Conservation (phyloP, 2,797 vertebrate genomes). For the Enteromius anoplus region DNA sequence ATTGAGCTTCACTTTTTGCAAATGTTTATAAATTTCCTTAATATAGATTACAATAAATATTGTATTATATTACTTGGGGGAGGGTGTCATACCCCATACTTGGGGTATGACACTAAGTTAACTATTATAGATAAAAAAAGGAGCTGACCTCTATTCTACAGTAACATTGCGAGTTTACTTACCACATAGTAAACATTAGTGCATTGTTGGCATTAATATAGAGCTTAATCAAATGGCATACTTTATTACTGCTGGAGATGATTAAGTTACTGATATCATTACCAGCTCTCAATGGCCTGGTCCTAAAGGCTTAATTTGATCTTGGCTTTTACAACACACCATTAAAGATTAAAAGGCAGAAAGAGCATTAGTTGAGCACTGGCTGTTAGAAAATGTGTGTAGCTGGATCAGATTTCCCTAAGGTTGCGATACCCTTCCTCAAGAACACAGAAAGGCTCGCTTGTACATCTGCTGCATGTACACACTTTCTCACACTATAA, state of each 20-base stretch:
- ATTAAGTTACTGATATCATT: slow-evolving; percentile 58
- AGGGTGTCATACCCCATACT: background rate
- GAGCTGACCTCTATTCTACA: background rate
- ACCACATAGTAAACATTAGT: slow-evolving; percentile 40
- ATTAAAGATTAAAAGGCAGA: slow-evolving; percentile 61
- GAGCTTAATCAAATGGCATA: slow-evolving; percentile 54
- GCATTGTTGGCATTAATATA: slow-evolving; percentile 48
- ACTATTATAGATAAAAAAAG: background rate
- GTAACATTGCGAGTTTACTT: slow-evolving; percentile 7
- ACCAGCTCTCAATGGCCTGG: slow-evolving; percentile 49
- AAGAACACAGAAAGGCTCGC: slow-evolving; percentile 35
- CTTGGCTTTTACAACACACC: slow-evolving; percentile 59
- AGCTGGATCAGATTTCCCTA: slow-evolving; percentile 51
- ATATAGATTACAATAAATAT: background rate
- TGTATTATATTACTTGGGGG: background rate
- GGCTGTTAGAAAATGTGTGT: slow-evolving; percentile 56
- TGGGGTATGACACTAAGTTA: background rate
- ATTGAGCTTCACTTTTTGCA: too few relatives aligned
- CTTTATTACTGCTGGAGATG: slow-evolving; percentile 58
- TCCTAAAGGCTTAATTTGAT: slow-evolving; percentile 58
- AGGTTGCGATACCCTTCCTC: slow-evolving; percentile 46
- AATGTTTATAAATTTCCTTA: background rate
- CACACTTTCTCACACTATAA: slow-evolving; percentile 25
- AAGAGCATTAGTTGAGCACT: slow-evolving; percentile 56
- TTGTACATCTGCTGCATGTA: slow-evolving; percentile 28